Evolutionary conservation across 2,888 invertebrate species (phyloP), one percentile per base, ranked within the genome.

Genomic region (Bursaphelenchus okinawaensis): DNA sequence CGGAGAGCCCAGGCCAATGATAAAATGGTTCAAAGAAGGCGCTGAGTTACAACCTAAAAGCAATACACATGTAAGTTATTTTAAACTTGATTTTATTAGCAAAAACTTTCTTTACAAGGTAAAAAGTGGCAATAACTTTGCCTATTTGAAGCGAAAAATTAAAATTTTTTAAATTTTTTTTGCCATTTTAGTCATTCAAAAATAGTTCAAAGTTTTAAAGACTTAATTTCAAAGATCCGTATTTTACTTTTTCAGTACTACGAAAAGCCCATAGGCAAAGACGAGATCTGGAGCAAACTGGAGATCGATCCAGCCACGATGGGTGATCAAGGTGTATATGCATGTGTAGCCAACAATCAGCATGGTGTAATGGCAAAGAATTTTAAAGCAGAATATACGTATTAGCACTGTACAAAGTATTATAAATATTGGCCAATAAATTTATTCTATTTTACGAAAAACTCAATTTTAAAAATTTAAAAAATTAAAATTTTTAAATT

Each of bases 1-100:
- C 81, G 93, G 93, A 0, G 88, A 89, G 71, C 93, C 93, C 0
- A 86, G 92, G 54, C 93, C 93, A 0, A 90, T 91, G 73, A 91
- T 93, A 70, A 93, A 92, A 22, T 94, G 93, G 93, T 92, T 91
- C 84, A 94, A 93, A 83, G 93, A 93, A 83, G 93, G 92, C 28
- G 89, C 90, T 19, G 93, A 94, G 85, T 90, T 93, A 82, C 92
- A 91, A 24, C 77, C 79, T 2, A 82, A 82, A 65, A 68, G 70
- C 20, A 81, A 82, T 55, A 75, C 74, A 28, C 79, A 81, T 68
- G 80, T 81, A 23, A 68, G 78, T 68, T 52, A 8, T 16, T 28
- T 29, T 20, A 8, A 9, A 24, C 20, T 22, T 69, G 73, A 19
- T 22, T 76, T 75, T 77, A 75, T n/a, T n/a, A n/a, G n/a, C n/a